phyloP scores from a whole-genome alignment of 2,888 invertebrate genomes.

The Ophonus ardosiacus region DNA sequence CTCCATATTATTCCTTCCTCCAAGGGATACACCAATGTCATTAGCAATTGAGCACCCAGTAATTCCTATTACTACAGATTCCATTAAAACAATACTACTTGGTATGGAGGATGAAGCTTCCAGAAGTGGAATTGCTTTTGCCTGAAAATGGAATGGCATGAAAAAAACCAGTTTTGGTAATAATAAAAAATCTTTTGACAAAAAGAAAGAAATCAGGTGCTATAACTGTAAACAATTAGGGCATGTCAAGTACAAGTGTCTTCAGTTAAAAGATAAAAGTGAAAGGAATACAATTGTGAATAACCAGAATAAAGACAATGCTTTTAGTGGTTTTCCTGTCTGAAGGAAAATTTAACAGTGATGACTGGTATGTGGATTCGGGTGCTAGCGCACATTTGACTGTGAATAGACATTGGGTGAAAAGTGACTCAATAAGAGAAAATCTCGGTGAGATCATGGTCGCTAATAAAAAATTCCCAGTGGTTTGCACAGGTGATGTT shows the following conservation, averaged over 20 bases:
- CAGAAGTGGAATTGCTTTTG: background rate
- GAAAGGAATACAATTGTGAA: no score
- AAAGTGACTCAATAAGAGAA: background rate
- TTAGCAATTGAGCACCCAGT: conserved; percentile 45
- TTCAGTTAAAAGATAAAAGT: background rate
- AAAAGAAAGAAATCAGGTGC: background rate
- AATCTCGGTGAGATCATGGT: background rate
- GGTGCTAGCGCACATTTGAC: background rate
- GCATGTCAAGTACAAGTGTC: conserved; percentile 36
- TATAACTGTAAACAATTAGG: conserved; percentile 21
- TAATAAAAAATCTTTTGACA: conserved; percentile 1
- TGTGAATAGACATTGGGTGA: background rate
- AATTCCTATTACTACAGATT: conserved; percentile 3
- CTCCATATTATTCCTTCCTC: no score
- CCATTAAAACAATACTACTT: conserved; percentile 5
- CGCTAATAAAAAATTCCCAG: no score
- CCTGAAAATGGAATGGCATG: background rate
- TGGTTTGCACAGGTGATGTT: no score
- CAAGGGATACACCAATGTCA: conserved; percentile 52
- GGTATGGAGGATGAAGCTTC: background rate
- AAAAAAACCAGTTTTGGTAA: background rate
- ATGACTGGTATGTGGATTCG: background rate
- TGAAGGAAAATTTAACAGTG: background rate
- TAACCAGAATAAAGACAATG: background rate
- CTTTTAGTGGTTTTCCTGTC: conserved; percentile 26